Base-by-base conservation (phyloP, 1,140 invertebrate genomes). In the Phocides pigmalion region DNA sequence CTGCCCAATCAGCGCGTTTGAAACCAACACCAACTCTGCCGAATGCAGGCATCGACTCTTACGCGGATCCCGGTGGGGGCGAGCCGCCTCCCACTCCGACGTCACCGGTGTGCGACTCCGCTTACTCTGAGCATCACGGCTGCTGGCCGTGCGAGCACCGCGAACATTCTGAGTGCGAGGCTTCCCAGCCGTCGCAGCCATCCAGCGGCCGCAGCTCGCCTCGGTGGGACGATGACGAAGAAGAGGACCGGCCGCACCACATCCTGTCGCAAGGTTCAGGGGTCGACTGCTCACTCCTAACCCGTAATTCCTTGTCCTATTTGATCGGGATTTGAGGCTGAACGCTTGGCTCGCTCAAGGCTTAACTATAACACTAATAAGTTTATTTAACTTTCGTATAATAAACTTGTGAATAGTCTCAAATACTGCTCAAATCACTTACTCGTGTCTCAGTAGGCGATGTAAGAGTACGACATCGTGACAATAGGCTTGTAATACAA, bases 131-230 rank as follows among this genome's bases (percentile, higher is more conserved):
- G 78, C 92, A 91, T 72, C 86, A 91, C 81, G 93, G 93, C 63
- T 93, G 92, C 83, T 91, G 90, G 84, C 90, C 89, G 54, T 89
- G 86, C 74, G 89, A 89, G 68, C 85, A 89, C 39, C 82, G 79
- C 3, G 85, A 88, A 3, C 81, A 85, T 42, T 84, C 79, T 4
- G 81, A 87, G 53, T 81, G 74, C 70, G 83, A 81, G 41, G 67
- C 69, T 6, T 76, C 82, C 17, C 79, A 78, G 42, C 42, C 19
- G 8, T 25, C 89, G 56, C 82, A 84, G 83, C 75, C 71, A 5
- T 87, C 84, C 50, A 92, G 90, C 74, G 91, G 93, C 66, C 89
- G 92, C 79, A 90, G 93, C 78, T 94, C 93, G 75, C 93, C 93
- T 72, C 93, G 93, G 64, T 94, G 93, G 83, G 84, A 87, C 64